A percentile compares a stretch with the other conserved stretches of the same genome.
These are phyloP conservation scores for Enteromius radiatus DNA, from an alignment of 2,797 vertebrate species.

Conservation along the genomic window DNA sequence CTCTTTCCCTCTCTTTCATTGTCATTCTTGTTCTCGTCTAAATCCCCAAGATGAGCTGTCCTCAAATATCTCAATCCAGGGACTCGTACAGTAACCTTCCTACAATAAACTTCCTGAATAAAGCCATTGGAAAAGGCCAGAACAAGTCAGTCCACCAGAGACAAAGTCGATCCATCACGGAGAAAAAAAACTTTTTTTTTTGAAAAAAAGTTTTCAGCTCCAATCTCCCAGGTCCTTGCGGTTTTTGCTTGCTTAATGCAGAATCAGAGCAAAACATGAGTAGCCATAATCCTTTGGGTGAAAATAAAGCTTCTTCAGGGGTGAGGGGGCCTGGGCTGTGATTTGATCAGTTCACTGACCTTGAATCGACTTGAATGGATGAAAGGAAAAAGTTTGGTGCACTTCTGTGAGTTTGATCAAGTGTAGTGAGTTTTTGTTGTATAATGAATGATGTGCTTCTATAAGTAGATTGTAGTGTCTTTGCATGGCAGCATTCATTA, in stretches of 20 bases:
- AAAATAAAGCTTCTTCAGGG: constrained; percentile 55
- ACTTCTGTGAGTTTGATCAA: background rate
- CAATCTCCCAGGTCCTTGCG: constrained; percentile 54
- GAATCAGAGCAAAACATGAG: constrained; percentile 36
- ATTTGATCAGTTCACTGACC: constrained; percentile 30
- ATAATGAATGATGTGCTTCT: constrained; percentile 3
- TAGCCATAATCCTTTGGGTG: constrained; percentile 41
- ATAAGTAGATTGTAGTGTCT: background rate
- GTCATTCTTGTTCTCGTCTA: background rate
- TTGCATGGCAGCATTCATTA: background rate
- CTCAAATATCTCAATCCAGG: background rate
- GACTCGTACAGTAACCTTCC: background rate
- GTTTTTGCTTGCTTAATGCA: constrained; percentile 47
- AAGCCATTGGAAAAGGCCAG: constrained; percentile 21
- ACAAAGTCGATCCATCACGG: constrained; percentile 50
- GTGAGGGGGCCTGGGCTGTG: constrained; percentile 14
- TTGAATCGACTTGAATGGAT: constrained; percentile 34
- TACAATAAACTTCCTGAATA: constrained; percentile 16
- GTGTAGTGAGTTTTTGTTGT: background rate
- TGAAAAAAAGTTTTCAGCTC: constrained; percentile 56
- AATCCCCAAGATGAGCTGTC: background rate
- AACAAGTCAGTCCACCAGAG: constrained; percentile 49
- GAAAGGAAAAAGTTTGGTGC: background rate
- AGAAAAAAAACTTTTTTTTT: too few species aligned
- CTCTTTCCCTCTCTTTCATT: background rate